Percentiles rank a stretch among this genome's conserved stretches.
These are phyloP conservation scores for Charanyca ferruginea DNA, from an alignment of 2,888 invertebrate species.

Conservation along the genomic window DNA sequence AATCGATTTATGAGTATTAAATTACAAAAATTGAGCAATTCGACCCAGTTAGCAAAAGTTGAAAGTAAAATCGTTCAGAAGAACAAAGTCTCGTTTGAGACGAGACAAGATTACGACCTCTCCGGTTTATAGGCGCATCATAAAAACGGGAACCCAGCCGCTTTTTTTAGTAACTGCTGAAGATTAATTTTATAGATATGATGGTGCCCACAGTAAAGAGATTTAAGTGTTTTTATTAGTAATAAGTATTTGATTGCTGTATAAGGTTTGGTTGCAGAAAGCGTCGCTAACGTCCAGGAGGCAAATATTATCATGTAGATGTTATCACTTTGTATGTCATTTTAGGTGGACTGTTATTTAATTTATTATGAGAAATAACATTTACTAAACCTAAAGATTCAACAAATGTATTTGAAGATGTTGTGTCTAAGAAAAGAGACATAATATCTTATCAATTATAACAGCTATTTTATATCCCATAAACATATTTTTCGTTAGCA, in stretches of 20 bases:
- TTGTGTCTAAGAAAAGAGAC: neutral
- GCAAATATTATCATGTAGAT: too few relatives aligned
- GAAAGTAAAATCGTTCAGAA: slow-evolving; percentile 69
- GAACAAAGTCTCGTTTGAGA: slow-evolving; percentile 69
- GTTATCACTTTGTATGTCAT: too few relatives aligned
- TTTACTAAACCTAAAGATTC: too few relatives aligned
- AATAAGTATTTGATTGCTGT: slow-evolving; percentile 45
- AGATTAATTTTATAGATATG: slow-evolving; percentile 80
- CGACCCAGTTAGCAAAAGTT: slow-evolving; percentile 75
- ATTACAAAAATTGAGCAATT: slow-evolving; percentile 80
- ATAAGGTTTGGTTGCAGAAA: slow-evolving; percentile 20
- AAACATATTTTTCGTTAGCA: neutral
- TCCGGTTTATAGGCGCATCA: slow-evolving; percentile 83
- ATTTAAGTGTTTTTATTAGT: slow-evolving; percentile 68
- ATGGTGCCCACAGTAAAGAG: slow-evolving; percentile 76
- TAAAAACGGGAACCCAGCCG: slow-evolving; percentile 82
- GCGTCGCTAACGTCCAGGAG: too few relatives aligned
- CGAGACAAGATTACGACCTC: slow-evolving; percentile 80
- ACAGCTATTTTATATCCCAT: neutral
- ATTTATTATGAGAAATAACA: too few relatives aligned
- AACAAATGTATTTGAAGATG: slow-evolving; percentile 29
- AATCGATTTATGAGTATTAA: slow-evolving; percentile 77
- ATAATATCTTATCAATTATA: neutral
- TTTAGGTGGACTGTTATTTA: too few relatives aligned
- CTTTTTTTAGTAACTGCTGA: slow-evolving; percentile 81